Conservation (phyloP, 2,113 vertebrate species). For the Plotosus lineatus region DNA sequence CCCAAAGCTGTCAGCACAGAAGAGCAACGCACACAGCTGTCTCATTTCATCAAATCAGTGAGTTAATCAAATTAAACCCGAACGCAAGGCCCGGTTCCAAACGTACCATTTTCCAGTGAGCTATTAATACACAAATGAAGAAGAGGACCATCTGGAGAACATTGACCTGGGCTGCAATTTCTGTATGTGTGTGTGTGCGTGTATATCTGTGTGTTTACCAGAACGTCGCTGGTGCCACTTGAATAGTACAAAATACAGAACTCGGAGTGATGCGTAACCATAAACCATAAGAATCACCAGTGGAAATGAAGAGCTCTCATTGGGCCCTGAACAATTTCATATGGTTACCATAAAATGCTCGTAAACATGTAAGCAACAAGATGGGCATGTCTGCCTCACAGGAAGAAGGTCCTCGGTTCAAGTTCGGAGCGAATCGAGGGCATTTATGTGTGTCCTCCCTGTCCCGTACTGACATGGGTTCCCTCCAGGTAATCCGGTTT, state of each 20-base stretch:
- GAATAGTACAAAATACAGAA: background rate
- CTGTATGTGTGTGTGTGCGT: background rate
- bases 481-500: no score
- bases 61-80: slow-evolving; percentile 41
- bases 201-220: background rate
- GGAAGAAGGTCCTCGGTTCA: no score
- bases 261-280: background rate
- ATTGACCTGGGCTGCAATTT: background rate
- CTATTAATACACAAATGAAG: slow-evolving; percentile 45
- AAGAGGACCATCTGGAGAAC: slow-evolving; percentile 39
- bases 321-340: background rate
- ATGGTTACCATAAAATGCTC: background rate
- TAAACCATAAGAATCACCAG: background rate
- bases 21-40: slow-evolving; percentile 23
- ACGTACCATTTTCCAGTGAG: slow-evolving; percentile 3
- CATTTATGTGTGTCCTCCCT: no score
- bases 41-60: slow-evolving; percentile 13
- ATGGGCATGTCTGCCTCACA: no score
- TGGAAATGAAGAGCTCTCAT: background rate
- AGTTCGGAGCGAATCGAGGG: no score
- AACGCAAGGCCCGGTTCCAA: slow-evolving; percentile 14
- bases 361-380: background rate
- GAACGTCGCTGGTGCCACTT: background rate
- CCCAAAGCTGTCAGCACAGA: background rate
- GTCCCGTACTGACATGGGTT: no score